Conservation (phyloP, 1,140 invertebrate species). For the Chironomus striatipennis region DNA sequence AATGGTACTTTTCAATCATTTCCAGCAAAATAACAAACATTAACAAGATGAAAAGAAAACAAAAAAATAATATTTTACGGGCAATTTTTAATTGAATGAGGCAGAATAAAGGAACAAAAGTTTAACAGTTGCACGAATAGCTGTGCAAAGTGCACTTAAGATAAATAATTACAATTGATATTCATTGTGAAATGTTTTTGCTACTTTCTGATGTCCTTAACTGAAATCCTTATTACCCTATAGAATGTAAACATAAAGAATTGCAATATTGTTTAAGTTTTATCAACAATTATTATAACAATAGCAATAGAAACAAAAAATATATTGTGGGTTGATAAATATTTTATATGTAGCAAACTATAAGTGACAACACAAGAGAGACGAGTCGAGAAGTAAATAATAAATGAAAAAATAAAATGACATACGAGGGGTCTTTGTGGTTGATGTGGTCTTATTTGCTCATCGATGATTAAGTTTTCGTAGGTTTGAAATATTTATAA, state of each 20-base stretch:
- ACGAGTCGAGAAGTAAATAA: constrained; percentile 1
- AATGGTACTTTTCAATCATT: not conserved
- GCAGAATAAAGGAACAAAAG: too few relatives aligned
- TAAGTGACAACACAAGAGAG: not conserved
- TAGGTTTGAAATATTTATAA: not conserved
- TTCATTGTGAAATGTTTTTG: not conserved
- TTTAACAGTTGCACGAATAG: not conserved
- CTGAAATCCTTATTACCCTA: not conserved
- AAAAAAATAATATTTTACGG: not conserved
- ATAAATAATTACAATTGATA: constrained; percentile 3
- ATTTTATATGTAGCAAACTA: not conserved
- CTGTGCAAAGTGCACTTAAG: not conserved
- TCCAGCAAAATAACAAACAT: too few relatives aligned
- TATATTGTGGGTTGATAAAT: not conserved
- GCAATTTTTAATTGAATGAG: not conserved
- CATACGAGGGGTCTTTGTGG: not conserved
- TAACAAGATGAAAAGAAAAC: not conserved
- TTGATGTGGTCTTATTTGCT: not conserved
- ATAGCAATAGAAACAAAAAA: not conserved
- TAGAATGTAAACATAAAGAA: not conserved
- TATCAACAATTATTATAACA: not conserved
- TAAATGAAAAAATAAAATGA: not conserved
- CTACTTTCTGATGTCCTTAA: not conserved
- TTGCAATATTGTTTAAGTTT: constrained; percentile 14
- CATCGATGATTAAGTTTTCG: not conserved